phyloP scores from a whole-genome alignment of 2,797 vertebrate genomes.

The Betta splendens region DNA sequence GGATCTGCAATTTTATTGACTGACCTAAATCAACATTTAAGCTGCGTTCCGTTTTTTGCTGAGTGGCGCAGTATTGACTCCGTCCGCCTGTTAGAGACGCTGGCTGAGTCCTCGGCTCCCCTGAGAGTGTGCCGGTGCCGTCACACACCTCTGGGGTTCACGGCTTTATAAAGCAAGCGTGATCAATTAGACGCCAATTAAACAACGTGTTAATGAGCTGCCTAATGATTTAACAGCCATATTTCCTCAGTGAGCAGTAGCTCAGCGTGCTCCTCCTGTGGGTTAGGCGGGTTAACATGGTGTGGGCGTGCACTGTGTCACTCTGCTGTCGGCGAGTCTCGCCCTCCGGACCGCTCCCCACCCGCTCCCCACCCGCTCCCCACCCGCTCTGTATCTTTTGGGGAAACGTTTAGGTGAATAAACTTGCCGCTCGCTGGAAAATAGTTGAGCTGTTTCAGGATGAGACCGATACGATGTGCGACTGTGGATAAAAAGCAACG shows the following conservation, averaged over 20 bases:
- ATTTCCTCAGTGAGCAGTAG: constrained; percentile 53
- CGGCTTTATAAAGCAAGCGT: constrained; percentile 65
- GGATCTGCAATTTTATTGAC: background rate
- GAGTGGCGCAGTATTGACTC: constrained; percentile 14
- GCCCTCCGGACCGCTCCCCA: constrained; percentile 15
- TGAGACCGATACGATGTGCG: constrained; percentile 18
- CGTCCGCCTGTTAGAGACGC: constrained; percentile 22
- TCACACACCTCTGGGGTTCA: constrained; percentile 49
- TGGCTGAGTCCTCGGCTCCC: constrained; percentile 17
- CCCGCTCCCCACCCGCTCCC: constrained; percentile 12
- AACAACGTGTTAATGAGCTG: constrained; percentile 69
- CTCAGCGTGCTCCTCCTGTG: constrained; percentile 33
- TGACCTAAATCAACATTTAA: constrained; percentile 12
- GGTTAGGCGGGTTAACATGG: constrained; percentile 9
- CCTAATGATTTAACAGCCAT: constrained; percentile 71
- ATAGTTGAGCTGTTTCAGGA: constrained; percentile 10
- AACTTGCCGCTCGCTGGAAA: background rate
- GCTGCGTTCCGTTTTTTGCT: constrained; percentile 7
- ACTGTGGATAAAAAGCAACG: constrained; percentile 22
- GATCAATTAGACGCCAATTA: constrained; percentile 80
- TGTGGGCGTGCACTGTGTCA: constrained; percentile 15
- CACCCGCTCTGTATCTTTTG: constrained; percentile 2
- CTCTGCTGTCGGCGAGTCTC: constrained; percentile 6
- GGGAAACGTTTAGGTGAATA: background rate
- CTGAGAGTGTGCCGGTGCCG: constrained; percentile 32